These are phyloP conservation scores for Micropoecilia bifurca DNA, from an alignment of 2,797 vertebrate species.

Conservation along the genomic window DNA sequence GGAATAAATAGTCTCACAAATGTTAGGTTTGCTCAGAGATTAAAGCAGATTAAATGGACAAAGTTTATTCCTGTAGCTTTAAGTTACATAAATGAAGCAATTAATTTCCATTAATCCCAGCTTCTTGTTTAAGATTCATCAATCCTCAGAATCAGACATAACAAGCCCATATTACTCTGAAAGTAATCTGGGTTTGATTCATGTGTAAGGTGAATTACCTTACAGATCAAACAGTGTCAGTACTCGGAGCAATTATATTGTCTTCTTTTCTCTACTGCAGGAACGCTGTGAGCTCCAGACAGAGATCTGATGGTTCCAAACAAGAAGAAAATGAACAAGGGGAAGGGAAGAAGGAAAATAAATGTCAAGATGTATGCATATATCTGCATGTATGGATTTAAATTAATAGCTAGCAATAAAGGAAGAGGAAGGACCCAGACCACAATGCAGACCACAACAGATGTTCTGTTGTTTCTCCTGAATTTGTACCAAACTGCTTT, in stretches of 20 bases:
- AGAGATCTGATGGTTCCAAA: background rate
- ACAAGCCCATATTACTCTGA: background rate
- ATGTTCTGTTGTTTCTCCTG: background rate
- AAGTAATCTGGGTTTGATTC: background rate
- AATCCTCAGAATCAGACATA: background rate
- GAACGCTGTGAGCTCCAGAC: background rate
- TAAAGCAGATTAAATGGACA: too few species aligned
- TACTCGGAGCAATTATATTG: background rate
- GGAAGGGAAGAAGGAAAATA: rapidly evolving
- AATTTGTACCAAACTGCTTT: slow-evolving; percentile 26
- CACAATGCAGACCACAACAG: background rate
- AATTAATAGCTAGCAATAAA: background rate
- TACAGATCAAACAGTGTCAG: too few species aligned
- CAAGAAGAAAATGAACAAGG: background rate
- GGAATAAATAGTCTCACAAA: too few species aligned
- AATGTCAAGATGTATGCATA: background rate
- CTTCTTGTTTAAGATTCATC: background rate
- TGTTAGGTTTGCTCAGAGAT: too few species aligned
- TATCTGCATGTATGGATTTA: background rate
- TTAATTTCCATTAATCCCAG: too few species aligned
- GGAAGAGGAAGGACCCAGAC: background rate
- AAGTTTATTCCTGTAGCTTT: too few species aligned
- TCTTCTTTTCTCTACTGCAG: background rate
- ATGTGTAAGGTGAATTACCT: background rate
- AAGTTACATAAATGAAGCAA: too few species aligned